Evolutionary conservation across 2,888 invertebrate species (phyloP), one percentile per base, ranked within the genome.

Genomic region (Malthinus flaveolus): DNA sequence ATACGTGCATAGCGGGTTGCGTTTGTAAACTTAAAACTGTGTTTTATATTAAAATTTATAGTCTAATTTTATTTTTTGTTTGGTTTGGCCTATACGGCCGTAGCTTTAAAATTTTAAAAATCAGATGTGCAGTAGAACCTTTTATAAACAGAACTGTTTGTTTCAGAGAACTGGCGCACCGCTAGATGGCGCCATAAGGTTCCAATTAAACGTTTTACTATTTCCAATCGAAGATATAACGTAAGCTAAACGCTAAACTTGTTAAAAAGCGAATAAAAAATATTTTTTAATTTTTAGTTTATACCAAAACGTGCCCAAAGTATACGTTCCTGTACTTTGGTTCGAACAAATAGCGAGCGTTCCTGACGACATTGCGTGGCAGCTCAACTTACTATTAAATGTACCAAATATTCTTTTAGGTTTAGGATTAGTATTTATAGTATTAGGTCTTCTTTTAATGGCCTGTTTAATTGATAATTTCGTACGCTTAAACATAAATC

Each of bases 151-250:
- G 6, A 13, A 3, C 33, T 7, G 7, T 12, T 7, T 37, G 3
- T 4, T 37, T n/a, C 77, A 88, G 87, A 84, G 79, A 63, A 83
- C 89, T 0, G 90, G 91, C 1, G 82, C 91, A 3, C 89, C 91
- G 0, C 69, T 93, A 8, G 86, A 89, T 59, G 91, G 93, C 0
- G 83, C 87, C 0, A 93, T 90, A 0, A 83, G 90, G 63, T 84
- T 94, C 48, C 94, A 94, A 78, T 81, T 92, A 50, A 94, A 93
- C 73, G 82, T 93, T 63, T 81, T 87, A 45, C 75, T 93, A 2
- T 85, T 87, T 59, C 86, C 89, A 1, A 84, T 83, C 57, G 73
- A 81, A 3, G 80, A 81, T 15, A 80, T 91, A 8, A 75, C 75
- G 91, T 91, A 79, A 85, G 87, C 82, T 66, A 5, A 23, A 23